Conservation (phyloP, 2,888 invertebrate species). For the Nymphalis urticae region DNA sequence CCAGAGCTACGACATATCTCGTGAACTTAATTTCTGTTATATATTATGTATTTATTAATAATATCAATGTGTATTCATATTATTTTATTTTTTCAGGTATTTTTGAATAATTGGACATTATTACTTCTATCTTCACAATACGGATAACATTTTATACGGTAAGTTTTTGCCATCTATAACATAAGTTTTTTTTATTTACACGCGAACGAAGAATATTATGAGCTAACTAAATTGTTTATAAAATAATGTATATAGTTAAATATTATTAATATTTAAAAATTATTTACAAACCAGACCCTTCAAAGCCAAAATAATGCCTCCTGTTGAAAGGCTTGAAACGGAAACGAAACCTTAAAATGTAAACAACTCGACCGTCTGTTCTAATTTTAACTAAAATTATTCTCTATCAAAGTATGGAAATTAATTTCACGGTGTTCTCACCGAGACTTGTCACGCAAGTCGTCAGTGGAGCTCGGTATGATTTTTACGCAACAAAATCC, state of each 20-base stretch:
- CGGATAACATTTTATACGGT: background rate
- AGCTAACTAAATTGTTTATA: too few species aligned
- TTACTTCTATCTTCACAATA: background rate
- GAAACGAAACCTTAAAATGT: too few species aligned
- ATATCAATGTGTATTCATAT: background rate
- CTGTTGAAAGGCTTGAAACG: too few species aligned
- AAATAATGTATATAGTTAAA: too few species aligned
- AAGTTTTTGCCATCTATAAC: background rate
- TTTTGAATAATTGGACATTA: constrained; percentile 3
- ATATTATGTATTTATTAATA: too few species aligned
- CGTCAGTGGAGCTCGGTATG: background rate
- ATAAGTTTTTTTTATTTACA: too few species aligned
- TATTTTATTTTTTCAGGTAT: constrained; percentile 9
- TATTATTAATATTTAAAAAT: too few species aligned
- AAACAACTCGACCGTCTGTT: background rate
- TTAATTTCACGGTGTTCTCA: constrained; percentile 4
- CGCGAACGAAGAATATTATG: too few species aligned
- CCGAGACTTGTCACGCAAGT: constrained; percentile 6
- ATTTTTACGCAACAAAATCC: constrained; percentile 11
- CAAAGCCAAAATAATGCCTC: too few species aligned
- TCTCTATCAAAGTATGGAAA: background rate
- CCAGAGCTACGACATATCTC: too few species aligned
- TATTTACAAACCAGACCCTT: too few species aligned
- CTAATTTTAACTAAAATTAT: background rate
- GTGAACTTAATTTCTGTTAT: too few species aligned